Base-by-base conservation (phyloP, 37 sponge, comb jelly and placozoan genomes). In the Hormiphora californensis region DNA sequence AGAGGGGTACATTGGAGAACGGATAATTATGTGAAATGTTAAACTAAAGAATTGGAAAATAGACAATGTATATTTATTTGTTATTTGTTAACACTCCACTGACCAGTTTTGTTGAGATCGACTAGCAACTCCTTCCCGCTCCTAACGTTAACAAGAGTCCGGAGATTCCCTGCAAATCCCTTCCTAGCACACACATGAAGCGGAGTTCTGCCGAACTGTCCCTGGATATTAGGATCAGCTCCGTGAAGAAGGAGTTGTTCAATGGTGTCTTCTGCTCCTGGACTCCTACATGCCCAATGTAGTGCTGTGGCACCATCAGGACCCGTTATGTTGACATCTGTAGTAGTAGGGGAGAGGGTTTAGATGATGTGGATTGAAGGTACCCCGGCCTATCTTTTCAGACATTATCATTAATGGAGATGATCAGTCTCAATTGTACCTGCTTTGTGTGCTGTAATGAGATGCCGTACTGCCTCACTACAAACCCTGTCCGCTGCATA, bases 271-370 rank as follows among this genome's bases (percentile, higher is more conserved):
- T 22, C 81, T 33, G 46, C 8, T 4, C 43, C 35, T 22, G 35
- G 39, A 40, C 46, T 73, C 46, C 81, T 73, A 25, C 46, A 43
- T 73, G 81, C 81, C 81, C 81, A 73, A 21, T 73, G 81, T 73
- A 73, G 25, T 3, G 81, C 28, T 9, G 81, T 43, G 44, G 36
- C 7, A 32, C 81, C 81, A 73, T 73, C 81, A 40, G 46, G 27
- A 27, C 81, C 81, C 17, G 8, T 41, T 12, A 28, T 57, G 61
- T 57, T 57, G n/a, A 30, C 30, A 15, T 57, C 61, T 57, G 9
- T 57, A 30, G 23, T 5, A 28, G 7, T 57, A 46, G 8, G 8
- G 51, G 8, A 46, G 12, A 17, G 12, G 12, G 12, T 46, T 46
- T 46, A 46, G 51, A 46, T 17, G 12, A 46, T 17, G 12, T 46